A percentile compares a stretch with the other conserved stretches of the same genome.
Conservation (phyloP, 2,113 vertebrate genomes). For the Alligator sinensis region DNA sequence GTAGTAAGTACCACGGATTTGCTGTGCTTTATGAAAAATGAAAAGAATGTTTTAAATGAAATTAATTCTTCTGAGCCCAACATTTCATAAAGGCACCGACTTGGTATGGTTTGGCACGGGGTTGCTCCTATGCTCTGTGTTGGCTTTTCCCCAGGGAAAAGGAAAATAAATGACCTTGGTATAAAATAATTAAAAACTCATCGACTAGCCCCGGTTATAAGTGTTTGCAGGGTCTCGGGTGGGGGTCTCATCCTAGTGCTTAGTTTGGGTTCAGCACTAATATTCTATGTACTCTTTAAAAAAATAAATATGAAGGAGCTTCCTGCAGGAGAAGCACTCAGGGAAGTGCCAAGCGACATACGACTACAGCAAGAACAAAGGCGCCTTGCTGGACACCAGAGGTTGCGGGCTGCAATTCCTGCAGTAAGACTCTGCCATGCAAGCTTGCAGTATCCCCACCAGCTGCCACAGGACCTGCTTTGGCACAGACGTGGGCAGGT, state of each 20-base stretch:
- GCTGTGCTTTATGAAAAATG: slow-evolving; percentile 81
- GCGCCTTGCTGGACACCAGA: accelerated
- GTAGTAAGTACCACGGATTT: slow-evolving; percentile 78
- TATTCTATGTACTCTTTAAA: not conserved
- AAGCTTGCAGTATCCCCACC: not conserved
- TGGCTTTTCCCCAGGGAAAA: not conserved
- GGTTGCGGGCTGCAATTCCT: not conserved
- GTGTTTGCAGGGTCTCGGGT: not conserved
- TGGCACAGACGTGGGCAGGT: accelerated
- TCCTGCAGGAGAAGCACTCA: accelerated
- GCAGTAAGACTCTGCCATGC: accelerated
- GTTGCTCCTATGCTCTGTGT: not conserved
- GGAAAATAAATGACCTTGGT: slow-evolving; percentile 1
- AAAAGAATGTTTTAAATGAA: slow-evolving; percentile 85
- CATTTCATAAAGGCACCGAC: slow-evolving; percentile 75
- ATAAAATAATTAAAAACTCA: slow-evolving; percentile 23
- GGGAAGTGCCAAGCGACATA: accelerated
- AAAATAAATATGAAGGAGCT: accelerated
- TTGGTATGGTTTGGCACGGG: slow-evolving; percentile 48
- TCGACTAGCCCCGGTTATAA: not conserved
- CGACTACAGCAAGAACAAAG: accelerated
- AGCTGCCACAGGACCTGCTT: accelerated
- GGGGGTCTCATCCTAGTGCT: not conserved
- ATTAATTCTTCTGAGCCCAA: slow-evolving; percentile 75
- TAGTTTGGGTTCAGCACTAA: not conserved